Conservation (phyloP, 2,888 invertebrate species). For the Andrena flavipes region DNA sequence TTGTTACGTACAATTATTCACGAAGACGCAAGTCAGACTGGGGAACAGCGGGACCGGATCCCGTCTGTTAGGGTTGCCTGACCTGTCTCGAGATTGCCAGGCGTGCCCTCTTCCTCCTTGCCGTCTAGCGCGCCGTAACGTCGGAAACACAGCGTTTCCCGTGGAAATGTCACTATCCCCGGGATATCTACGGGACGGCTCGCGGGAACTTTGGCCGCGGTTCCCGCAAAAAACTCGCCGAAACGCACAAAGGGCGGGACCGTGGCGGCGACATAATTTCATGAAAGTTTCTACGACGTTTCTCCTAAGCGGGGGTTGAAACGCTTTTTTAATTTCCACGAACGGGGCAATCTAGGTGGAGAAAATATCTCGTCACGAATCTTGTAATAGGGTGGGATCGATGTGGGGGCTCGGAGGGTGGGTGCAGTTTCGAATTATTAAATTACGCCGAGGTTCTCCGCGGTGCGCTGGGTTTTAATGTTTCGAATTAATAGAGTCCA, state of each 20-base stretch:
- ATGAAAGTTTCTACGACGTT: constrained; percentile 1
- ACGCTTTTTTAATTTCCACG: constrained; percentile 27
- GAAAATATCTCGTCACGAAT: background rate
- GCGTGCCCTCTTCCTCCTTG: constrained; percentile 51
- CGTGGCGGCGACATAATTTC: constrained; percentile 27
- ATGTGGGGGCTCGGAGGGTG: no score
- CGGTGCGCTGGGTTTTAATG: no score
- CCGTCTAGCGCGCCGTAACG: constrained; percentile 36
- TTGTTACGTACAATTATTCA: constrained; percentile 72
- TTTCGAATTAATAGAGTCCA: constrained; percentile 34
- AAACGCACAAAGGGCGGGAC: constrained; percentile 5
- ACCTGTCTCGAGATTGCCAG: constrained; percentile 69
- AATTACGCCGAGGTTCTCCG: no score
- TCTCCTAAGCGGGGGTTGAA: background rate
- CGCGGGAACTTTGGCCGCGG: constrained; percentile 17
- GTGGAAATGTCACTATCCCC: constrained; percentile 58
- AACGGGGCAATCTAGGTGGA: background rate
- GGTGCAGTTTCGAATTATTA: no score
- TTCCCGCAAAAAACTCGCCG: background rate
- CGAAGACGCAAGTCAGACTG: constrained; percentile 57
- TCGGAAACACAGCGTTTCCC: constrained; percentile 64
- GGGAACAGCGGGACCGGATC: constrained; percentile 58
- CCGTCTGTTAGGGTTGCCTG: constrained; percentile 68
- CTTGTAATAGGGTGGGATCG: background rate
- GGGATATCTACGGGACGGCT: constrained; percentile 45